Percentiles rank a stretch among this genome's conserved stretches.
Evolutionary conservation across 30 jellyfish, hydroid and myxozoan genomes (phyloP).

Genomic region (Cassiopea andromeda): DNA sequence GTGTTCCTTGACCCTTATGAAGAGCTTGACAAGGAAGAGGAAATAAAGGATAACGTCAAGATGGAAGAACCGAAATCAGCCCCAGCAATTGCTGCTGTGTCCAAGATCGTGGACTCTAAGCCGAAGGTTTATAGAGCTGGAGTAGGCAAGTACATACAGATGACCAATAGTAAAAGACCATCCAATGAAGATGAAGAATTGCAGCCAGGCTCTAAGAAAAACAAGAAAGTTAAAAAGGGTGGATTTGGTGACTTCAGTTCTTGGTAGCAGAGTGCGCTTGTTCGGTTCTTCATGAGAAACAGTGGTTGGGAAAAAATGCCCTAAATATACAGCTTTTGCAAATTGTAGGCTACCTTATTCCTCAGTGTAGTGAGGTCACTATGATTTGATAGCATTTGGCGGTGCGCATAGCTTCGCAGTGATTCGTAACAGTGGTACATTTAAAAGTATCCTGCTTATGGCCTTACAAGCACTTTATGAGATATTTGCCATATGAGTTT

Average conservation of each 20-base stretch:
- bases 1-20: conserved; percentile 96
- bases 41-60: conserved; percentile 26
- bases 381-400: too few species aligned
- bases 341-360: too few species aligned
- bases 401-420: too few species aligned
- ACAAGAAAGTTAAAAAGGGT: conserved; percentile 27
- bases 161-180: conserved; percentile 22
- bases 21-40: conserved; percentile 85
- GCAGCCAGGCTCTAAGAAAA: neutral
- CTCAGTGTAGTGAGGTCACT: too few species aligned
- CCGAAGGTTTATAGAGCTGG: conserved; percentile 80
- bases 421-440: too few species aligned
- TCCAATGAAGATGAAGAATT: neutral
- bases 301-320: too few species aligned
- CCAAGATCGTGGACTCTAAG: conserved; percentile 9
- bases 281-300: too few species aligned
- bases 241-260: conserved; percentile 77
- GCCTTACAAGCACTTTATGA: too few species aligned
- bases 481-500: too few species aligned
- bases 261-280: conserved; percentile 31
- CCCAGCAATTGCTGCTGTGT: neutral
- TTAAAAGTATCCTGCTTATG: too few species aligned
- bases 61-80: conserved; percentile 4
- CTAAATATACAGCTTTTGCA: too few species aligned
- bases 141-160: conserved; percentile 87